phyloP scores from a whole-genome alignment of 2,888 invertebrate species.

The Hypolimnas misippus region DNA sequence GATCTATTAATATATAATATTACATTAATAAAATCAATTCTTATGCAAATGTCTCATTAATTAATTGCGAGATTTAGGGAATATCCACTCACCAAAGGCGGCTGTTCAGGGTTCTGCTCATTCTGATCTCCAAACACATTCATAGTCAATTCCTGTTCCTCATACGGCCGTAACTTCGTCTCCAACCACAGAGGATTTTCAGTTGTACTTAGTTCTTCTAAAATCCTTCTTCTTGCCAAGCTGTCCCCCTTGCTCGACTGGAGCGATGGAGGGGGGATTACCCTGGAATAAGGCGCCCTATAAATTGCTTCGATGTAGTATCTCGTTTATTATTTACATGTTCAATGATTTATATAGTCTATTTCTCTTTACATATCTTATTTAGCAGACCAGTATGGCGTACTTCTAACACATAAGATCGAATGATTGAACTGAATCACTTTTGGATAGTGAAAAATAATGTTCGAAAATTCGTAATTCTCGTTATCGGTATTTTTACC shows the following conservation, averaged over 20 bases:
- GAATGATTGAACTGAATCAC: too few relatives aligned
- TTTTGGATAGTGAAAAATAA: too few relatives aligned
- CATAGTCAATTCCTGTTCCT: constrained; percentile 97
- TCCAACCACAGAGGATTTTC: constrained; percentile 97
- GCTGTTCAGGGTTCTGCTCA: constrained; percentile 60
- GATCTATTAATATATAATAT: too few relatives aligned
- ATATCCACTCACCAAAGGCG: constrained; percentile 45
- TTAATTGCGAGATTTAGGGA: too few relatives aligned
- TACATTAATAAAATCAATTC: too few relatives aligned
- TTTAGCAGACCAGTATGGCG: too few relatives aligned
- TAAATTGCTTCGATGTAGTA: constrained; percentile 20
- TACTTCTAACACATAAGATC: too few relatives aligned
- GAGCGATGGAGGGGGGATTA: constrained; percentile 90
- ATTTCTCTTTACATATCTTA: too few relatives aligned
- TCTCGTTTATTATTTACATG: background rate
- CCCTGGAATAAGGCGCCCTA: constrained; percentile 76
- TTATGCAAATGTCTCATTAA: too few relatives aligned
- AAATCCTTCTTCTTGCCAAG: constrained; percentile 91
- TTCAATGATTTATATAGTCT: too few relatives aligned
- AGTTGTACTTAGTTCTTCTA: constrained; percentile 94
- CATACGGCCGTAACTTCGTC: constrained; percentile 94
- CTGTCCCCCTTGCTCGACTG: constrained; percentile 93
- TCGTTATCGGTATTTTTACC: too few relatives aligned
- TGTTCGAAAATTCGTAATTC: too few relatives aligned
- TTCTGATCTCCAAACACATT: constrained; percentile 89